These are phyloP conservation scores for Batillaria attramentaria DNA, from an alignment of 1,140 invertebrate genomes.

Conservation along the genomic window DNA sequence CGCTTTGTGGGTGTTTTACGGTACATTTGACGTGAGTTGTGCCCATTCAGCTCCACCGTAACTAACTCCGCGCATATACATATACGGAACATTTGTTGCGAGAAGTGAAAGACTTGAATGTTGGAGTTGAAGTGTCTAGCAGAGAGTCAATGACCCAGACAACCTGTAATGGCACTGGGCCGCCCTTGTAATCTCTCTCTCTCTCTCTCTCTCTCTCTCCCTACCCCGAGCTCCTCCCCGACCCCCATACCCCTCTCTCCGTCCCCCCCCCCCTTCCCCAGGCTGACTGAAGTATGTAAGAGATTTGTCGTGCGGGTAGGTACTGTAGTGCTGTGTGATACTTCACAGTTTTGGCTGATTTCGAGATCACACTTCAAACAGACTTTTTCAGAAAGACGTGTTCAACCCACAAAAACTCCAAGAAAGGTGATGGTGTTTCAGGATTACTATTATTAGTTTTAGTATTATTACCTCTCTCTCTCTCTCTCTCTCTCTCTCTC, in stretches of 20 bases:
- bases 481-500: constrained; percentile 8
- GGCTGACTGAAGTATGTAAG: neutral
- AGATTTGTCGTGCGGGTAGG: neutral
- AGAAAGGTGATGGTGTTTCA: neutral
- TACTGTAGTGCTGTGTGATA: no score
- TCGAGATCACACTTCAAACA: no score
- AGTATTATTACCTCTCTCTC: neutral
- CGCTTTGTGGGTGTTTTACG: no score
- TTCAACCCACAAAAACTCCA: no score
- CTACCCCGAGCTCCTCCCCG: neutral
- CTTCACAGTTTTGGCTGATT: no score
- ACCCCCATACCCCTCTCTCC: constrained; percentile 3
- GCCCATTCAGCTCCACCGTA: neutral
- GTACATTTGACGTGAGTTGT: neutral
- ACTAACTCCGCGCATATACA: neutral
- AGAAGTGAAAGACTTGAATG: no score
- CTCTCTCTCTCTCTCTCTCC: neutral
- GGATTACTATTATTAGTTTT: neutral
- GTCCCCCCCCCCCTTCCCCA: neutral
- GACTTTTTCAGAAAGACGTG: no score
- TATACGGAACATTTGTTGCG: neutral
- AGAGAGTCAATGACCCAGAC: no score
- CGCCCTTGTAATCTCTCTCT: neutral
- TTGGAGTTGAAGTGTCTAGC: no score
- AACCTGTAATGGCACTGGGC: no score